phyloP scores from a whole-genome alignment of 2,113 vertebrate genomes.

The Lamprologus sp. region DNA sequence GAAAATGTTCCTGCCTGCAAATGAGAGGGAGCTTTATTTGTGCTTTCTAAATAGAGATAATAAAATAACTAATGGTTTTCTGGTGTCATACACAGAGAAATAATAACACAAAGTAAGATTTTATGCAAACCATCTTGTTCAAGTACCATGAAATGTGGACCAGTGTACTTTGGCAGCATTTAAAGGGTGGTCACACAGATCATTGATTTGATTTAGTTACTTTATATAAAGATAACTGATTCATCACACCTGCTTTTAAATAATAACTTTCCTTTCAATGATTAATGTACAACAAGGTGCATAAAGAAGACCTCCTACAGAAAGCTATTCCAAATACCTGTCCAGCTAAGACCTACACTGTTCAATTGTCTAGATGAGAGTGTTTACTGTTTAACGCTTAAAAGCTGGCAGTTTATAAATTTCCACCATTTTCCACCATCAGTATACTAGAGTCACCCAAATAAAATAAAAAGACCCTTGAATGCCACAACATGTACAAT shows the following conservation, averaged over 20 bases:
- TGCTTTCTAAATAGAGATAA: background rate
- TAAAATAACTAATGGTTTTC: background rate
- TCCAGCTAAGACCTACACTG: background rate
- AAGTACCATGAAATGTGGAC: background rate
- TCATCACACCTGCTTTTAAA: background rate
- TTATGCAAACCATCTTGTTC: background rate
- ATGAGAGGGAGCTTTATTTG: background rate
- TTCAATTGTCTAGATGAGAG: background rate
- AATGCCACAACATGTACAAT: background rate
- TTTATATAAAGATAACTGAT: background rate
- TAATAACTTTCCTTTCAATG: background rate
- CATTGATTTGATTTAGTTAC: background rate
- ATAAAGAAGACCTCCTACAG: background rate
- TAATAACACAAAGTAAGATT: background rate
- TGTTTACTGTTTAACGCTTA: background rate
- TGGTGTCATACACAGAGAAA: background rate
- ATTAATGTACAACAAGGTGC: background rate
- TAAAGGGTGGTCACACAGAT: background rate
- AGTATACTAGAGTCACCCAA: background rate
- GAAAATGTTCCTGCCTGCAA: background rate
- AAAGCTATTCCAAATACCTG: background rate
- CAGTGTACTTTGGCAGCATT: background rate
- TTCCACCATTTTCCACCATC: background rate
- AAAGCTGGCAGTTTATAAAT: background rate
- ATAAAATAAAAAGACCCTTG: background rate